A percentile compares a stretch with the other conserved stretches of the same genome.
Conservation (phyloP, 2,888 invertebrate species). For the Leucophenga maculata region DNA sequence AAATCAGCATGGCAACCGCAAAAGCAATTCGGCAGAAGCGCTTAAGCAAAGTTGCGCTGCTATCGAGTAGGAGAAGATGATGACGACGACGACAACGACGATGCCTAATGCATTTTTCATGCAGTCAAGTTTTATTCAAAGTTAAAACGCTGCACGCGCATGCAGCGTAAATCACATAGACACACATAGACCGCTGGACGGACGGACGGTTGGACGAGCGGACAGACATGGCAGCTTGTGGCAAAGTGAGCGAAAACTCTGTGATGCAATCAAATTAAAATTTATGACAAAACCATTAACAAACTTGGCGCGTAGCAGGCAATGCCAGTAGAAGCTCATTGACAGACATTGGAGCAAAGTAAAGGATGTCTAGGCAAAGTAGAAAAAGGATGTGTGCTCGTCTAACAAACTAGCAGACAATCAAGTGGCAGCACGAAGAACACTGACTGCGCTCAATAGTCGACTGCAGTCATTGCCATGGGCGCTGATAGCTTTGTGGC, state of each 20-base stretch:
- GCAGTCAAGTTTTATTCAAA: constrained; percentile 27
- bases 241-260: not conserved
- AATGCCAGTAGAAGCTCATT: not conserved
- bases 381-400: not conserved
- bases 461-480: constrained; percentile 28
- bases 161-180: constrained; percentile 6
- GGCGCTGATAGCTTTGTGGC: not conserved
- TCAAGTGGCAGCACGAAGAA: constrained; percentile 5
- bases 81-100: not conserved
- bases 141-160: not conserved
- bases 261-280: constrained; percentile 62
- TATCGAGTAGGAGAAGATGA: too few species aligned
- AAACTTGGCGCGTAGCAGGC: constrained; percentile 47
- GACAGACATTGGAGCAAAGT: not conserved
- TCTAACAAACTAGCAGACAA: constrained; percentile 36
- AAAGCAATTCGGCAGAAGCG: too few species aligned
- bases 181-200: not conserved
- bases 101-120: constrained; percentile 57
- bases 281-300: constrained; percentile 65
- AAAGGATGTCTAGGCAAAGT: not conserved
- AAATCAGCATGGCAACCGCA: too few species aligned
- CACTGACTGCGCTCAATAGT: not conserved
- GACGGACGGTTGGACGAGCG: not conserved
- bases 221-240: not conserved
- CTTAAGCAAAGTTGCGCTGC: too few species aligned